A percentile compares a stretch with the other conserved stretches of the same genome.
Conservation (phyloP, 2,797 vertebrate genomes). For the Merluccius polli region DNA sequence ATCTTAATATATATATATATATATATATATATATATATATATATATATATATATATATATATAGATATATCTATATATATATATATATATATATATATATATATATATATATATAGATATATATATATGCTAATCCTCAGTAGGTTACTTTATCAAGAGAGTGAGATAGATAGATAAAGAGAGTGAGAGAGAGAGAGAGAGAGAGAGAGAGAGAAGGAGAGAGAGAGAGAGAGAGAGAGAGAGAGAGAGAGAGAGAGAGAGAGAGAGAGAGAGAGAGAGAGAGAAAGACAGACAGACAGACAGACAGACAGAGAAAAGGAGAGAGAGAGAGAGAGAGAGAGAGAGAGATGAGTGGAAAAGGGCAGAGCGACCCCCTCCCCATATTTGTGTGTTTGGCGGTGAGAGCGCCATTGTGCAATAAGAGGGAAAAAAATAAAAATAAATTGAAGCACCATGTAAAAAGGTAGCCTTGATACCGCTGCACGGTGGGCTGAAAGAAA, state of each 20-base stretch:
- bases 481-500: slow-evolving; percentile 59
- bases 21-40: neutral
- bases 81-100: neutral
- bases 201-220: neutral
- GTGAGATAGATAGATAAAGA: too few relatives aligned
- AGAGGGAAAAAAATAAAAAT: slow-evolving; percentile 43
- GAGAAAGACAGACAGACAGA: neutral
- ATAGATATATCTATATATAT: too few relatives aligned
- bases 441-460: slow-evolving; percentile 67
- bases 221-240: neutral
- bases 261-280: neutral
- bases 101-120: neutral
- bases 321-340: slow-evolving; percentile 4
- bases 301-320: neutral
- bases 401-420: slow-evolving; percentile 60
- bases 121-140: neutral
- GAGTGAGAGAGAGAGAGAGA: too few relatives aligned
- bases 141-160: too few relatives aligned
- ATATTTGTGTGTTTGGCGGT: slow-evolving; percentile 60
- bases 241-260: neutral
- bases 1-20: neutral
- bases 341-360: slow-evolving; percentile 19
- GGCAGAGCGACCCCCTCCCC: slow-evolving; percentile 41
- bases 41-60: too few relatives aligned
- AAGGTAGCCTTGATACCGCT: slow-evolving; percentile 74